phyloP scores from a whole-genome alignment of 2,888 invertebrate species.

The Sturmia bella region DNA sequence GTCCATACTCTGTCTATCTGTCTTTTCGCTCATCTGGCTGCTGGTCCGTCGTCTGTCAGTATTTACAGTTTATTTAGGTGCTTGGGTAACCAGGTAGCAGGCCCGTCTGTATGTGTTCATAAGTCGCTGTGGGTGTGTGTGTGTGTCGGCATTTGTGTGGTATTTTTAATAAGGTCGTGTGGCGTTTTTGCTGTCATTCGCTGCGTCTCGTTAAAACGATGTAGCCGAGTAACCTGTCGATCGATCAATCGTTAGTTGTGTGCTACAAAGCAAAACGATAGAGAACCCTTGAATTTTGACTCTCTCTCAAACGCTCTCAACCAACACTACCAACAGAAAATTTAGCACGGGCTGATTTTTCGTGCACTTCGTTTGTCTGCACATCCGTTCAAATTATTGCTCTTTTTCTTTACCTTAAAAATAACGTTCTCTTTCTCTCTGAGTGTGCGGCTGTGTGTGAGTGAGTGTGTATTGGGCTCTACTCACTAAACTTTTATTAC shows the following conservation, averaged over 20 bases:
- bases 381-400: slow-evolving; percentile 40
- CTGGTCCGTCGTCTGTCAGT: background rate
- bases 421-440: slow-evolving; percentile 31
- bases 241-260: slow-evolving; percentile 80
- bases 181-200: slow-evolving; percentile 64
- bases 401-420: slow-evolving; percentile 33
- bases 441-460: background rate
- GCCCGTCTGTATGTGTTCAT: background rate
- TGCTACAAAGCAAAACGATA: slow-evolving; percentile 77
- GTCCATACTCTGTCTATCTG: slow-evolving; percentile 3
- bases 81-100: slow-evolving; percentile 67
- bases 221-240: slow-evolving; percentile 80
- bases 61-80: slow-evolving; percentile 56
- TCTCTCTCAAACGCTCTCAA: slow-evolving; percentile 1
- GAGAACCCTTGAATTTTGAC: slow-evolving; percentile 70
- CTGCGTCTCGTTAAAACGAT: slow-evolving; percentile 76
- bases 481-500: slow-evolving; percentile 47
- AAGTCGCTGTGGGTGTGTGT: background rate
- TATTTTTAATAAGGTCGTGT: slow-evolving; percentile 72
- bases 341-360: slow-evolving; percentile 29
- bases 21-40: slow-evolving; percentile 11
- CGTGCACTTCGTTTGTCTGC: slow-evolving; percentile 34
- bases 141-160: slow-evolving; percentile 64
- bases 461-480: slow-evolving; percentile 40
- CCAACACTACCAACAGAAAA: background rate